Base-by-base conservation (phyloP, 2,797 vertebrate genomes). In the Leucoraja ocellata region DNA sequence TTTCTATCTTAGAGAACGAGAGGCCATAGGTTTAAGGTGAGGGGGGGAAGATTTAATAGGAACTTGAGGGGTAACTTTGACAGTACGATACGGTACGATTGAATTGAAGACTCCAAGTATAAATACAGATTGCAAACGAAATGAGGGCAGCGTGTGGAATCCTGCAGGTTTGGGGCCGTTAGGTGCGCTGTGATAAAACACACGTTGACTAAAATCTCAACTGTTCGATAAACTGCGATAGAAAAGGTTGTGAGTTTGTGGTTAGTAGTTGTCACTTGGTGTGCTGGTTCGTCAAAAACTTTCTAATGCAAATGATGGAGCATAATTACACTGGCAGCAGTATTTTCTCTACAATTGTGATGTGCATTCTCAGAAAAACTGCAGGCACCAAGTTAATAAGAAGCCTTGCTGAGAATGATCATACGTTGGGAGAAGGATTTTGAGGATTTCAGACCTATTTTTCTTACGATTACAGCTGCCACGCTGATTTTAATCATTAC, bases 351-450 rank as follows among this genome's bases (percentile, higher is more conserved):
- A 63, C 32, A 88, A 68, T 88, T 68, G 14, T 14, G 16, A 36
- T n/a, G n/a, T 68, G 28, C 16, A 88, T 88, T 88, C 16, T 8
- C 18, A n/a, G 84, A n/a, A 68, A 63, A 68, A 18, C 84, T 65
- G 61, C 84, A 88, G 84, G 84, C 16, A 65, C n/a, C 14, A n/a
- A 68, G 84, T 88, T 88, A 36, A 88, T 68, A 88, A 88, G 84
- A 68, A 9, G 80, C 16, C 84, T 4, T 18, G 61, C 63, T n/a
- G 81, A 10, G 63, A 65, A 14, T 7, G n/a, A 88, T 21, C n/a
- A 63, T 32, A 21, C n/a, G 36, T 9, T 11, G 63, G 4, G 25
- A 84, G 84, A 88, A 36, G 25, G 84, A 14, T 21, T 88, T 23
- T 88, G 84, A 88, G 84, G n/a, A 36, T 65, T 65, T 32, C 63